A percentile compares a stretch with the other conserved stretches of the same genome.
phyloP scores from a whole-genome alignment of 2,888 invertebrate genomes.

The Meganola albula region DNA sequence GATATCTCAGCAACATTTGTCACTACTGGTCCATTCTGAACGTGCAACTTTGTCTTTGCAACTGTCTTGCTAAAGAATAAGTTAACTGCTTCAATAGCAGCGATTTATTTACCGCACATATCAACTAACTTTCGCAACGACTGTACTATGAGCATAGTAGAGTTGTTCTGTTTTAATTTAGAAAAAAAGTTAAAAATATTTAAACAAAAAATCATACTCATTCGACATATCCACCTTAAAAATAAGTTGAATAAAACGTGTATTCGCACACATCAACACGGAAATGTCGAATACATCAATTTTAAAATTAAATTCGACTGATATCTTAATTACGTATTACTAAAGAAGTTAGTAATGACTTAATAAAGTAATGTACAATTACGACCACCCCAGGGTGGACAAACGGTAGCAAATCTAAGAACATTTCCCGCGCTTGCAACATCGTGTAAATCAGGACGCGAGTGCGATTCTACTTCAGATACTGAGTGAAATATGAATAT shows the following conservation, averaged over 20 bases:
- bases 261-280: too few relatives aligned
- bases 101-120: slow-evolving; percentile 49
- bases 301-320: too few relatives aligned
- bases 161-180: too few relatives aligned
- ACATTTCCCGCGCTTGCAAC: slow-evolving; percentile 44
- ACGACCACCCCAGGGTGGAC: slow-evolving; percentile 21
- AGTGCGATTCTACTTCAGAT: slow-evolving; percentile 55
- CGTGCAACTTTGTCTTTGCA: slow-evolving; percentile 62
- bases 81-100: slow-evolving; percentile 49
- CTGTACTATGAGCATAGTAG: too few relatives aligned
- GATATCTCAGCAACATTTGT: slow-evolving; percentile 52
- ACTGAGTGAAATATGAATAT: slow-evolving; percentile 64
- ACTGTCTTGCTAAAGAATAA: slow-evolving; percentile 42
- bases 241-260: too few relatives aligned
- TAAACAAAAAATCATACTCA: too few relatives aligned
- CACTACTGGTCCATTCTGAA: slow-evolving; percentile 39
- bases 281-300: too few relatives aligned
- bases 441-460: slow-evolving; percentile 65
- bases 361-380: slow-evolving; percentile 9
- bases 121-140: slow-evolving; percentile 60
- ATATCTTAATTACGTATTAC: too few relatives aligned
- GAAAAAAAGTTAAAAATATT: too few relatives aligned
- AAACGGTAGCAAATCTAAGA: slow-evolving; percentile 52
- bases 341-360: too few relatives aligned
- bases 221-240: too few relatives aligned